Conservation (phyloP, 1,140 invertebrate species). For the Brachionus asplanchnoidis region DNA sequence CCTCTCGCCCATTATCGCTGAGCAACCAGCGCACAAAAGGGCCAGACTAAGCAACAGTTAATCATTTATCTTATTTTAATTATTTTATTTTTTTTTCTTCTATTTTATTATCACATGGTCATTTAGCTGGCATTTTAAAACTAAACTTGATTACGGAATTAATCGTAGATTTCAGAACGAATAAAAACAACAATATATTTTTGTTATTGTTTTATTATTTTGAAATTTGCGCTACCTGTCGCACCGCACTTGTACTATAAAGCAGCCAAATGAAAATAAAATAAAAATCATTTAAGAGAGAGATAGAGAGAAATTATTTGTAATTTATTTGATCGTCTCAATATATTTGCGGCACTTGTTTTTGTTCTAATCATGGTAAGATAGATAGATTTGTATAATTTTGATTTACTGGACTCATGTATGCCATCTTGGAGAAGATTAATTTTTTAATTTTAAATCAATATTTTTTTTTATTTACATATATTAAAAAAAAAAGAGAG, state of each 20-base stretch:
- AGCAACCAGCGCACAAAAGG: slow-evolving; percentile 12
- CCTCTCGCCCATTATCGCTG: not conserved
- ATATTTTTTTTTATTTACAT: not conserved
- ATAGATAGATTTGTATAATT: slow-evolving; percentile 22
- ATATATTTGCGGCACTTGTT: slow-evolving; percentile 45
- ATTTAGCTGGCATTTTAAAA: not conserved
- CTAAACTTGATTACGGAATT: not conserved
- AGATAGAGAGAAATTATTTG: not conserved
- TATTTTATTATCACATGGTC: not conserved
- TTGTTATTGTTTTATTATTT: slow-evolving; percentile 1
- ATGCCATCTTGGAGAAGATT: not conserved
- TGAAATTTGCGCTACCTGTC: not conserved
- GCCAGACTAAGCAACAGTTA: slow-evolving; percentile 19
- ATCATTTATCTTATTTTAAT: not conserved
- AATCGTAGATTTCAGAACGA: not conserved
- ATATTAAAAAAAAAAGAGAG: not conserved
- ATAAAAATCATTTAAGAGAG: not conserved
- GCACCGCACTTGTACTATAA: slow-evolving; percentile 65
- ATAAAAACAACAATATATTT: not conserved
- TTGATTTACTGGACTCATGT: not conserved
- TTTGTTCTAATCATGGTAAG: not conserved
- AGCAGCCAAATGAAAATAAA: slow-evolving; percentile 41
- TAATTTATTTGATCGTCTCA: not conserved
- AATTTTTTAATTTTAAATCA: not conserved
- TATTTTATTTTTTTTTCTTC: not conserved